A percentile compares a stretch with the other conserved stretches of the same genome.
Evolutionary conservation across 2,113 vertebrate genomes (phyloP).

Genomic region (Onychostruthus taczanowskii): DNA sequence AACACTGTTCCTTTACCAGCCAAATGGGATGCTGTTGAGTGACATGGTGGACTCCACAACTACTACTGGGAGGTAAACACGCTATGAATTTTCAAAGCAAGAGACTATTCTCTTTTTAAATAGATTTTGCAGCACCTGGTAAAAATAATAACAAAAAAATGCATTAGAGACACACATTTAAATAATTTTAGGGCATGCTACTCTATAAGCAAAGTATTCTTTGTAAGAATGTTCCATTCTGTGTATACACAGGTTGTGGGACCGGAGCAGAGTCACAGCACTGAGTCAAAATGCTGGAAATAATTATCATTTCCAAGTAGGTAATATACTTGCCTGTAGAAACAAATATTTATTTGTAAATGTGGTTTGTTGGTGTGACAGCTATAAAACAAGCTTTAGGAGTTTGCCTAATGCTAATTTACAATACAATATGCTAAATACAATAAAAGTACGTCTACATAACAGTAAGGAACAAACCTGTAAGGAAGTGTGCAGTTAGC

Average conservation of each 20-base stretch:
- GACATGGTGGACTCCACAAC: not conserved
- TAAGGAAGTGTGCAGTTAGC: not conserved
- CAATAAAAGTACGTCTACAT: constrained; percentile 23
- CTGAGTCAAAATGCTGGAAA: not conserved
- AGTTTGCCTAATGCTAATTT: not conserved
- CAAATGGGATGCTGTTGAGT: constrained; percentile 8
- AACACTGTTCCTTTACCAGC: not conserved
- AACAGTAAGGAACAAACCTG: not conserved
- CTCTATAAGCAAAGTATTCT: not conserved
- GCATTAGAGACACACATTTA: not conserved
- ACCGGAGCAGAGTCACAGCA: not conserved
- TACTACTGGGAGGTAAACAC: not conserved
- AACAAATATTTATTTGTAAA: constrained; percentile 39
- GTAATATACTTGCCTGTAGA: not conserved
- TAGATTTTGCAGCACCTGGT: not conserved
- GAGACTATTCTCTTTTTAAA: not conserved
- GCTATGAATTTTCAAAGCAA: not conserved
- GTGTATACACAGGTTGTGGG: not conserved
- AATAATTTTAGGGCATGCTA: not conserved
- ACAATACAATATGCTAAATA: not conserved
- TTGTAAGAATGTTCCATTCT: not conserved
- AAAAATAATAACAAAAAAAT: not conserved
- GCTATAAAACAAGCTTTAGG: not conserved
- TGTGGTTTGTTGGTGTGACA: not conserved
- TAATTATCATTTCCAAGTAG: not conserved